phyloP scores from a whole-genome alignment of 2,797 vertebrate genomes.

The Myotis daubentonii region DNA sequence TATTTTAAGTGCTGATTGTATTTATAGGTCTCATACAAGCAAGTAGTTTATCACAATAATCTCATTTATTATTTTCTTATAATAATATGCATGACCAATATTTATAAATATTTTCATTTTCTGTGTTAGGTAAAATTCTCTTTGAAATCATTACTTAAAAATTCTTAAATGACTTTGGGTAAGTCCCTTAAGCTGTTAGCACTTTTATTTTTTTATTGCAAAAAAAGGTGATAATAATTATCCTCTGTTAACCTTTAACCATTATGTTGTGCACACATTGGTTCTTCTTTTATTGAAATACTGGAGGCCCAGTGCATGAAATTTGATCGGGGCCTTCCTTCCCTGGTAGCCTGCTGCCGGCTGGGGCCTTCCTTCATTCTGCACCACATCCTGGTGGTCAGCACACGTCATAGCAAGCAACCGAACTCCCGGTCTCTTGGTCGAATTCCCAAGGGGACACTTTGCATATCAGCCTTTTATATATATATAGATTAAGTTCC shows the following conservation, averaged over 20 bases:
- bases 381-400: no score
- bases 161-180: slow-evolving; percentile 50
- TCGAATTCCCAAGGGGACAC: no score
- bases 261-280: slow-evolving; percentile 17
- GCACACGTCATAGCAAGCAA: no score
- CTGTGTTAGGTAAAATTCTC: background rate
- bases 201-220: slow-evolving; percentile 59
- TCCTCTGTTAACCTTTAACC: slow-evolving; percentile 69
- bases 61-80: slow-evolving; percentile 28
- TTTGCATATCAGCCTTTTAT: no score
- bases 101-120: slow-evolving; percentile 13
- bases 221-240: slow-evolving; percentile 55
- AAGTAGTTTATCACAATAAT: background rate
- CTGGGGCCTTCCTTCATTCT: no score
- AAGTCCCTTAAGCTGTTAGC: slow-evolving; percentile 53
- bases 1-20: background rate
- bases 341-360: no score
- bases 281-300: slow-evolving; percentile 65
- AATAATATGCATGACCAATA: background rate
- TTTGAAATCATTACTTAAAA: slow-evolving; percentile 24
- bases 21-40: background rate
- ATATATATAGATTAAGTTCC: background rate
- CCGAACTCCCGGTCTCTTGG: no score
- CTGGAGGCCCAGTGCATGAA: no score
- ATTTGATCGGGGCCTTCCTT: no score